Conservation (phyloP, 1,140 invertebrate species). For the Danaus plexippus region DNA sequence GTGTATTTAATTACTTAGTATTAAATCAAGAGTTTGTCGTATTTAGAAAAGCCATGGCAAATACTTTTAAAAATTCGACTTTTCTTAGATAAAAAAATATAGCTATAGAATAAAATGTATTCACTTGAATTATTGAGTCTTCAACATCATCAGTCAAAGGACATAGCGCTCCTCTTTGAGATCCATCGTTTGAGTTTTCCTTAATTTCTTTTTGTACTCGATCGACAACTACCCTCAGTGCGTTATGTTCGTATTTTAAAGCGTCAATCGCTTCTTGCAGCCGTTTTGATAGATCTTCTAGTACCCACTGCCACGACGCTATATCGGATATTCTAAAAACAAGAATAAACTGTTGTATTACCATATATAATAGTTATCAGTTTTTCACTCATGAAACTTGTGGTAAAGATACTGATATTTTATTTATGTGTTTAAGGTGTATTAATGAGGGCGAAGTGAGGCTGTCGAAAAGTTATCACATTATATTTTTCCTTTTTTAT, state of each 20-base stretch:
- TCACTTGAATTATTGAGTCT: conserved; percentile 43
- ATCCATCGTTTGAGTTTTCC: conserved; percentile 25
- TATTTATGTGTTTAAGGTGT: too few relatives aligned
- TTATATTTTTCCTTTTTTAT: too few relatives aligned
- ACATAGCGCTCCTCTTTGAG: conserved; percentile 38
- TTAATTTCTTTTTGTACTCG: conserved; percentile 42
- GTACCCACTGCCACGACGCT: conserved; percentile 55
- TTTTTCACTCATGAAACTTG: too few relatives aligned
- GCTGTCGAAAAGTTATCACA: too few relatives aligned
- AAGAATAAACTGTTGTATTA: too few relatives aligned
- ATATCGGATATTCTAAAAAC: conserved; percentile 50
- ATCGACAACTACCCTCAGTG: conserved; percentile 38
- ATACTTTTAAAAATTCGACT: background rate
- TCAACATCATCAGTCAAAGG: conserved; percentile 47
- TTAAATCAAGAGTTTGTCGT: too few relatives aligned
- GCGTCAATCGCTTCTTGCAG: conserved; percentile 37
- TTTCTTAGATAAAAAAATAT: background rate
- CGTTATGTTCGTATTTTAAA: conserved; percentile 47
- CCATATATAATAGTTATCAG: too few relatives aligned
- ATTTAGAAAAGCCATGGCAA: too few relatives aligned
- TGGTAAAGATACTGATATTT: too few relatives aligned
- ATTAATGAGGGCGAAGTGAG: too few relatives aligned
- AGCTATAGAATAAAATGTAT: background rate
- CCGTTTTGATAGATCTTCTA: conserved; percentile 47
- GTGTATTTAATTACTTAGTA: too few relatives aligned